Evolutionary conservation across 2,113 vertebrate genomes (phyloP).

Genomic region (Anguilla rostrata): DNA sequence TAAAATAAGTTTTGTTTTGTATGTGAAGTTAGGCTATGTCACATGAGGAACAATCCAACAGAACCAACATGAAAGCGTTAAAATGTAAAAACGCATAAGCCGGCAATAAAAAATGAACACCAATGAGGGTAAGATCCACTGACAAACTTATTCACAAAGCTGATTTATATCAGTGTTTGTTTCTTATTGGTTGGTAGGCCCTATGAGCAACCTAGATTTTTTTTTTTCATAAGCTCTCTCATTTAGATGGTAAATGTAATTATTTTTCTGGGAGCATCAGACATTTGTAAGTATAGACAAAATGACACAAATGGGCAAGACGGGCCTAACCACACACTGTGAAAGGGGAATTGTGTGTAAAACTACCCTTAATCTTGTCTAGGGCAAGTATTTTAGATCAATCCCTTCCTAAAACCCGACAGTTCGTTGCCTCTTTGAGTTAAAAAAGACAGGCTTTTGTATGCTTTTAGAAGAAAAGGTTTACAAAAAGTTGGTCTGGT

Average conservation of each 20-base stretch:
- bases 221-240: background rate
- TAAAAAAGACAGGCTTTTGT: conserved; percentile 52
- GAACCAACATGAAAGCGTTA: background rate
- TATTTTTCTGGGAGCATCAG: background rate
- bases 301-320: background rate
- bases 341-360: conserved; percentile 26
- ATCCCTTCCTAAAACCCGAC: conserved; percentile 33
- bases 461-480: conserved; percentile 67
- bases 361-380: conserved; percentile 28
- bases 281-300: background rate
- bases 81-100: background rate
- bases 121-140: background rate
- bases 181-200: background rate
- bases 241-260: background rate
- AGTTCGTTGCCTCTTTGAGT: conserved; percentile 30
- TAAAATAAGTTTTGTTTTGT: conserved; percentile 30
- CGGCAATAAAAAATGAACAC: background rate
- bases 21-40: conserved; percentile 5
- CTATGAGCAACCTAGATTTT: background rate
- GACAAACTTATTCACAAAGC: background rate
- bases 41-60: background rate
- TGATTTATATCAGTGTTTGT: background rate
- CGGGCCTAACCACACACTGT: background rate
- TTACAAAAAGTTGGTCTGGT: conserved; percentile 54
- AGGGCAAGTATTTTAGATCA: conserved; percentile 22